Conservation (phyloP, 2,113 vertebrate genomes). For the Grammomys dolichurus region DNA sequence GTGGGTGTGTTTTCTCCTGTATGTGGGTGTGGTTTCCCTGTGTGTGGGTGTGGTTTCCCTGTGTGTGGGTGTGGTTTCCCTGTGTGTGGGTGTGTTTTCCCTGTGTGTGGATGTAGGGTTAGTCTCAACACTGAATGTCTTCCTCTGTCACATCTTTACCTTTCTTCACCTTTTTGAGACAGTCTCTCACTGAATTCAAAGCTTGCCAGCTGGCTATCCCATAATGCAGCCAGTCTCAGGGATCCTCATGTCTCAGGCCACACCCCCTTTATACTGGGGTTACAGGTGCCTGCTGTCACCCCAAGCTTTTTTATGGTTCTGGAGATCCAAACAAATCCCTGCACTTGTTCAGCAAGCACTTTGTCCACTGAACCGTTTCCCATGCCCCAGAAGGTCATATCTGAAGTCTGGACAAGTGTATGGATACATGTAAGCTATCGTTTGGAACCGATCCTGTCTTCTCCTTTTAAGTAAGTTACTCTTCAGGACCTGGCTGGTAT, state of each 20-base stretch:
- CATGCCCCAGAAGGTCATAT: background rate
- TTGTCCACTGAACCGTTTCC: background rate
- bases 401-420: background rate
- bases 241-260: background rate
- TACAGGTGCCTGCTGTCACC: background rate
- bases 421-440: background rate
- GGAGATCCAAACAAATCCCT: background rate
- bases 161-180: background rate
- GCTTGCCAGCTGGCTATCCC: background rate
- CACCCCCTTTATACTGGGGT: background rate
- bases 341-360: too few relatives aligned
- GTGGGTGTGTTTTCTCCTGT: too few relatives aligned
- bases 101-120: too few relatives aligned
- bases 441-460: fast-evolving
- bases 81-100: too few relatives aligned
- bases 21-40: too few relatives aligned
- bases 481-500: too few relatives aligned
- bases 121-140: background rate
- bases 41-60: too few relatives aligned
- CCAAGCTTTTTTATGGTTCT: background rate
- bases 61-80: too few relatives aligned
- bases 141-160: background rate
- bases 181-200: too few relatives aligned
- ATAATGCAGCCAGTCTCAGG: too few relatives aligned
- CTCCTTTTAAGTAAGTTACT: background rate